These are phyloP conservation scores for Malurus splendens DNA, from an alignment of 2,797 vertebrate species.

Conservation along the genomic window DNA sequence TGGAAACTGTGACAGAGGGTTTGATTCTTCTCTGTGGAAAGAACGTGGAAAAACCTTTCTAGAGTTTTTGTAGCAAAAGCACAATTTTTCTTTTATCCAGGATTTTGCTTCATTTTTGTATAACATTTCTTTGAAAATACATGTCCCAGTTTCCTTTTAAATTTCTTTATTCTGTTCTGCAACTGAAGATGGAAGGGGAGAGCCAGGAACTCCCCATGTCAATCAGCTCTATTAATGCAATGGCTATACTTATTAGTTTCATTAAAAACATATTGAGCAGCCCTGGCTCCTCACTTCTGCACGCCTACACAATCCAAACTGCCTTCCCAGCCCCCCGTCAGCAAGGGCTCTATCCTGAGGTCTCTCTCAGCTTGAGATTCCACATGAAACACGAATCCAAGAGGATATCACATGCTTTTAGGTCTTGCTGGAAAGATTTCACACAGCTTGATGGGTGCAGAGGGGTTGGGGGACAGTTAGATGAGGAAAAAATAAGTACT, in stretches of 20 bases:
- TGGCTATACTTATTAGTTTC: constrained; percentile 39
- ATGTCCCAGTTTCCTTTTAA: constrained; percentile 2
- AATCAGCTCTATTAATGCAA: constrained; percentile 30
- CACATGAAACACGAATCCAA: constrained; percentile 7
- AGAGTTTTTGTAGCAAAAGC: background rate
- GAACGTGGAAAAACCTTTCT: background rate
- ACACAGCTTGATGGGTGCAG: background rate
- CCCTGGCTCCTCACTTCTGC: background rate
- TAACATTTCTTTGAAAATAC: constrained; percentile 12
- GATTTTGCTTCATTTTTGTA: constrained; percentile 24
- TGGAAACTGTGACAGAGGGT: constrained; percentile 17
- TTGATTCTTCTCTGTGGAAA: constrained; percentile 18
- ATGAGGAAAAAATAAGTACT: background rate
- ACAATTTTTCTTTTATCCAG: constrained; percentile 13
- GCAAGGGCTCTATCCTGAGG: background rate
- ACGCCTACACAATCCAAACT: background rate
- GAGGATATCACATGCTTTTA: background rate
- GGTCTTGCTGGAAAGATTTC: constrained; percentile 5
- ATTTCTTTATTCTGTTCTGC: constrained; percentile 12
- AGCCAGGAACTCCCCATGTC: constrained; percentile 8
- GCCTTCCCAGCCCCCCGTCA: background rate
- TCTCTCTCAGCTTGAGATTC: constrained; percentile 23
- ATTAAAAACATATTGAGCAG: constrained; percentile 41
- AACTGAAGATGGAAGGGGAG: constrained; percentile 20
- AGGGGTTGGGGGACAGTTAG: background rate